Evolutionary conservation across 30 jellyfish, hydroid and myxozoan species (phyloP).

Genomic region (Aurelia aurita): DNA sequence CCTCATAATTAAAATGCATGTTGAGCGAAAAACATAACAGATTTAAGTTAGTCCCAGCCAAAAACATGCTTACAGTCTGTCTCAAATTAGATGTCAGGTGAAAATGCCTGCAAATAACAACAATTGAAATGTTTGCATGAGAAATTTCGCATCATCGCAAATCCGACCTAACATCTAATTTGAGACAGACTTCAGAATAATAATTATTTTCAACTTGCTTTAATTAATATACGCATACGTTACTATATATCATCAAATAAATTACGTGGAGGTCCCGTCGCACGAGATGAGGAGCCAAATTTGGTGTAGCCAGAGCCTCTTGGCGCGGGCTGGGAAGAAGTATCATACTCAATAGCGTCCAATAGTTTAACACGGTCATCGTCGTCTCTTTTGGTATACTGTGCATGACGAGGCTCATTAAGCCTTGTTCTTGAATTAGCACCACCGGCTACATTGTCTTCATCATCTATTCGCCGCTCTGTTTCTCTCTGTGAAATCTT

Average conservation of each 20-base stretch:
- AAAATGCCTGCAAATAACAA: too few relatives aligned
- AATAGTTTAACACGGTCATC: conserved; percentile 61
- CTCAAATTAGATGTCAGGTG: too few relatives aligned
- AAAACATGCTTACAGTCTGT: too few relatives aligned
- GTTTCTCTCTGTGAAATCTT: conserved; percentile 22
- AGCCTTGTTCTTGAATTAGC: conserved; percentile 70
- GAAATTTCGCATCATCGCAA: too few relatives aligned
- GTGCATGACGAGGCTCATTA: conserved; percentile 44
- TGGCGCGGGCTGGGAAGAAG: conserved; percentile 47
- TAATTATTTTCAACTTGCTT: too few relatives aligned
- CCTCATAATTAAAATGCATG: too few relatives aligned
- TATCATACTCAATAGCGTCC: conserved; percentile 66
- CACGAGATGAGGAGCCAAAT: conserved; percentile 42
- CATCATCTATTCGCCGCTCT: conserved; percentile 57
- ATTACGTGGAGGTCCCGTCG: conserved; percentile 64
- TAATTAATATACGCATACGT: too few relatives aligned
- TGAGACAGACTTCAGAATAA: too few relatives aligned
- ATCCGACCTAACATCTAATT: too few relatives aligned
- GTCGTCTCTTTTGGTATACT: conserved; percentile 62
- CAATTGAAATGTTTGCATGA: too few relatives aligned
- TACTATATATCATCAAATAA: conserved; percentile 56
- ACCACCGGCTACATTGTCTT: conserved; percentile 44
- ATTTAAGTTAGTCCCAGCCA: too few relatives aligned
- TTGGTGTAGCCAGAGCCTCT: conserved; percentile 52
- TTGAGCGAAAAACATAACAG: too few relatives aligned